Percentiles rank a stretch among this genome's conserved stretches.
Conservation (phyloP, 2,797 vertebrate species). For the Acipenser oxyrinchus region DNA sequence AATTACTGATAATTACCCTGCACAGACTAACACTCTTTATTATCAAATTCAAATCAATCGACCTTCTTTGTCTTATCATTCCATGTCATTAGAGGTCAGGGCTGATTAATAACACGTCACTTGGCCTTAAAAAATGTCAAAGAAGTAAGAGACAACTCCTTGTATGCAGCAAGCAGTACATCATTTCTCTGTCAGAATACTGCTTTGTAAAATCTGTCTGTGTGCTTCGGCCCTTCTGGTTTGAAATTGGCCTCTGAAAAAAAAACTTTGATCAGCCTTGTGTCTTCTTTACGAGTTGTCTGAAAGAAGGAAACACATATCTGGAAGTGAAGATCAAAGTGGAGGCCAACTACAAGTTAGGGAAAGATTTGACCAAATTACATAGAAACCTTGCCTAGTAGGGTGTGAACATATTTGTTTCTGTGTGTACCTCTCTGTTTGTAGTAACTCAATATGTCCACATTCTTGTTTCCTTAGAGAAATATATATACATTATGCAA, state of each 20-base stretch:
- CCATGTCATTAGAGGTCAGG: constrained; percentile 53
- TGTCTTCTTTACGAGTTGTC: constrained; percentile 66
- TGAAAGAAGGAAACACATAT: constrained; percentile 58
- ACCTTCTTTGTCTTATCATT: constrained; percentile 47
- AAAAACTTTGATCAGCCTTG: constrained; percentile 78
- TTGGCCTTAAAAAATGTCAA: constrained; percentile 56
- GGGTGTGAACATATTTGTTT: constrained; percentile 1
- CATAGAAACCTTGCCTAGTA: constrained; percentile 27
- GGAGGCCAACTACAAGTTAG: constrained; percentile 57
- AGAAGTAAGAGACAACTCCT: constrained; percentile 46
- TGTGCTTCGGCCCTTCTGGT: constrained; percentile 38
- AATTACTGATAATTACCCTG: too few species aligned
- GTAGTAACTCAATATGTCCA: too few species aligned
- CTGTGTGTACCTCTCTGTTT: too few species aligned
- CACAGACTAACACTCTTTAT: too few species aligned
- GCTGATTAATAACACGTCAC: constrained; percentile 56
- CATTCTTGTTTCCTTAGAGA: too few species aligned
- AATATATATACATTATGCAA: too few species aligned
- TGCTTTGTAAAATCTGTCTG: constrained; percentile 35
- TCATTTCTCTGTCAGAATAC: constrained; percentile 44
- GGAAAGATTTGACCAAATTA: constrained; percentile 60
- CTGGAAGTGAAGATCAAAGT: constrained; percentile 84
- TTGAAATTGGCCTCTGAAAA: constrained; percentile 56
- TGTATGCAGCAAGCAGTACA: constrained; percentile 44
- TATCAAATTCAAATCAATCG: constrained; percentile 5